These are phyloP conservation scores for Prionailurus viverrinus DNA, from an alignment of 2,113 vertebrate genomes.

Conservation along the genomic window DNA sequence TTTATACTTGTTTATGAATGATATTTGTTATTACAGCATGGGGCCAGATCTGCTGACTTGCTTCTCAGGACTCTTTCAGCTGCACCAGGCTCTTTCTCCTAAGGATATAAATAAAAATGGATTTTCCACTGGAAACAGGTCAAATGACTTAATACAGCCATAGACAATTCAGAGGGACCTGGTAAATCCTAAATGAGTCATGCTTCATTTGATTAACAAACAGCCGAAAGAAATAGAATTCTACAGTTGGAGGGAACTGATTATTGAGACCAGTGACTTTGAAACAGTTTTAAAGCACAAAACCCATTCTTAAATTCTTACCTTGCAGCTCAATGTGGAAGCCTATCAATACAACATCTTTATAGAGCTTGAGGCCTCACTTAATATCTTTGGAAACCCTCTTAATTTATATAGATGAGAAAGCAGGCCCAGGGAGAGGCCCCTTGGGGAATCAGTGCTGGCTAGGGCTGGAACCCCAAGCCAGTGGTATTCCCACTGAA, in stretches of 20 bases:
- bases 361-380: background rate
- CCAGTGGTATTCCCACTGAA: no score
- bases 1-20: background rate
- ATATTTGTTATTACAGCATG: background rate
- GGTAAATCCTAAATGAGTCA: conserved; percentile 56
- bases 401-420: background rate
- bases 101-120: conserved; percentile 68
- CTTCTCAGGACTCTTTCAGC: conserved; percentile 30
- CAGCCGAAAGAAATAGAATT: conserved; percentile 46
- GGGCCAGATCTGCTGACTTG: conserved; percentile 28
- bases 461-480: background rate
- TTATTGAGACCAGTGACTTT: conserved; percentile 38
- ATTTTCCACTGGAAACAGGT: conserved; percentile 54
- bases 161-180: conserved; percentile 6
- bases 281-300: conserved; percentile 33
- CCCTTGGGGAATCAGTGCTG: background rate
- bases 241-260: background rate
- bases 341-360: background rate
- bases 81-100: background rate
- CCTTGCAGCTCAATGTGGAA: background rate
- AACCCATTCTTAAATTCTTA: conserved; percentile 31
- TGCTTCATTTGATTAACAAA: conserved; percentile 65
- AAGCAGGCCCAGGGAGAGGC: background rate
- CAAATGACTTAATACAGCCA: conserved; percentile 62
- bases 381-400: background rate